phyloP scores from a whole-genome alignment of 2,888 invertebrate species.

The Carcina quercana region DNA sequence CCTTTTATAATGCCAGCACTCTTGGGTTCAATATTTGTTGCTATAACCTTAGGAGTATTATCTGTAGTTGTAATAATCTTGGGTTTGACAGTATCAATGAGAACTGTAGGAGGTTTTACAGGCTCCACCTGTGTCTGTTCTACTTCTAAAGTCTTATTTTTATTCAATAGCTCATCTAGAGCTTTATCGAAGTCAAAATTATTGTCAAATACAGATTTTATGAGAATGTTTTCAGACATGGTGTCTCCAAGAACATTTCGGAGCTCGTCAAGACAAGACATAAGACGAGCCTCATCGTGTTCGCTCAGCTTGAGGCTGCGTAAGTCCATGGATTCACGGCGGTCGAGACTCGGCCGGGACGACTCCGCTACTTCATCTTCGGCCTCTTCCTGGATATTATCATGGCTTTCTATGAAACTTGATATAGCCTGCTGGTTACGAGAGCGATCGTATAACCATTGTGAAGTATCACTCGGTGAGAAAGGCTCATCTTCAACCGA shows the following conservation, averaged over 20 bases:
- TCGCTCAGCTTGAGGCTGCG: slow-evolving; percentile 73
- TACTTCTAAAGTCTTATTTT: slow-evolving; percentile 34
- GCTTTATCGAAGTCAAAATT: slow-evolving; percentile 83
- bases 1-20: slow-evolving; percentile 68
- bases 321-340: slow-evolving; percentile 66
- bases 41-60: slow-evolving; percentile 45
- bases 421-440: slow-evolving; percentile 83
- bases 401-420: slow-evolving; percentile 83
- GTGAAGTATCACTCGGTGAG: slow-evolving; percentile 89
- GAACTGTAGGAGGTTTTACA: slow-evolving; percentile 29
- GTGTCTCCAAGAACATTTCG: slow-evolving; percentile 86
- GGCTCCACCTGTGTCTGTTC: slow-evolving; percentile 26
- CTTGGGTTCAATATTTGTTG: slow-evolving; percentile 60
- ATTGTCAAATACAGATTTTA: slow-evolving; percentile 80
- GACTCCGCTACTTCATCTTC: slow-evolving; percentile 57
- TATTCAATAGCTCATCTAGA: slow-evolving; percentile 80
- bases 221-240: slow-evolving; percentile 81
- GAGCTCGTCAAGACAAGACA: slow-evolving; percentile 89
- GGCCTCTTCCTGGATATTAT: slow-evolving; percentile 81
- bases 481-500: slow-evolving; percentile 94
- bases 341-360: slow-evolving; percentile 30
- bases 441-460: slow-evolving; percentile 90
- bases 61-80: slow-evolving; percentile 33
- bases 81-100: slow-evolving; percentile 39
- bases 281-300: slow-evolving; percentile 81